These are phyloP conservation scores for Hydrozoanthus gracilis DNA, from an alignment of 92 coral and sea anemone genomes.

Conservation along the genomic window DNA sequence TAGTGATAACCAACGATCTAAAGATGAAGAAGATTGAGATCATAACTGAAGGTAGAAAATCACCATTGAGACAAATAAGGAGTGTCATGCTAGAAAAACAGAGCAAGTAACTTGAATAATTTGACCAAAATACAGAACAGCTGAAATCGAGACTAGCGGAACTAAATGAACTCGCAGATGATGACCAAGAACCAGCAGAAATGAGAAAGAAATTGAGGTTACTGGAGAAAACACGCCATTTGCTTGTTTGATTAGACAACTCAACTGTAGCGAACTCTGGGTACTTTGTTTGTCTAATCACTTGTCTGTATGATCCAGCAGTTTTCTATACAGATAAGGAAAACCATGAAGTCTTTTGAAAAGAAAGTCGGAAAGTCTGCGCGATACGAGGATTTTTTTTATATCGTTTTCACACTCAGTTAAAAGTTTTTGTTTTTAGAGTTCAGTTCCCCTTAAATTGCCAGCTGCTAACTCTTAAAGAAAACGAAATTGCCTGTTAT, in stretches of 20 bases:
- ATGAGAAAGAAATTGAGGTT: conserved; percentile 36
- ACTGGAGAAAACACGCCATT: conserved; percentile 26
- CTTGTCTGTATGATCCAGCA: conserved; percentile 51
- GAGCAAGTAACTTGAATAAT: neutral
- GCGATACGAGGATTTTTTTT: too few species aligned
- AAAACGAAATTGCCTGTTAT: too few species aligned
- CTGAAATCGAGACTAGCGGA: conserved; percentile 32
- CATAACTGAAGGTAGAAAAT: conserved; percentile 48
- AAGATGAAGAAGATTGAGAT: conserved; percentile 43
- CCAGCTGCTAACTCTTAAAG: too few species aligned
- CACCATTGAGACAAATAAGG: conserved; percentile 39
- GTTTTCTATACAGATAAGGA: conserved; percentile 55
- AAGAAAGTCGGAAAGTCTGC: too few species aligned
- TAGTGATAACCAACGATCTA: conserved; percentile 55
- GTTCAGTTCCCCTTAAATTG: too few species aligned
- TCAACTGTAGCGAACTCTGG: conserved; percentile 30
- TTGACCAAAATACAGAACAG: conserved; percentile 15
- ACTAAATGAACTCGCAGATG: conserved; percentile 28
- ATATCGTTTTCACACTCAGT: too few species aligned
- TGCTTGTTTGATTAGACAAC: conserved; percentile 59
- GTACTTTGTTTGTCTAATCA: conserved; percentile 39
- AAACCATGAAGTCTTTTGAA: conserved; percentile 29
- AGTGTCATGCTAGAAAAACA: conserved; percentile 30
- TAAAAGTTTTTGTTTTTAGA: too few species aligned
- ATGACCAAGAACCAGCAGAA: neutral